Base-by-base conservation (phyloP, 2,113 vertebrate genomes). In the Thomomys bottae region DNA sequence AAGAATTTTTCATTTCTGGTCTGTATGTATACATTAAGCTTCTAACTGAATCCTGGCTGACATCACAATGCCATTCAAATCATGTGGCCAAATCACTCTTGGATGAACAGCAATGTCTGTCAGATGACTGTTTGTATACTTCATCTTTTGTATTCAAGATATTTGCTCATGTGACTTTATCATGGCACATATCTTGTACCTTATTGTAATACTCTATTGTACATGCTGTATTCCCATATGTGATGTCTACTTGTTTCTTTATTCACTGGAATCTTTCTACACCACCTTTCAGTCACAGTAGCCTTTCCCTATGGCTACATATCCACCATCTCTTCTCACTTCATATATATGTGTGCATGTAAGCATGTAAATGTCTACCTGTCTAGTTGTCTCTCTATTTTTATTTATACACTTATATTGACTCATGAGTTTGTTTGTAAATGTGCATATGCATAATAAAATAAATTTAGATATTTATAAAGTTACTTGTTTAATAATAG, bases 221-320 rank as follows among this genome's bases (percentile, higher is more conserved):
- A 57, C 34, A 21, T 32, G 40, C 3, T 79, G 5, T 42, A 21
- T 63, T 18, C 6, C 21, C 32, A 30, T 21, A 21, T 42, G 28
- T n/a, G 90, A 85, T 49, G 20, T 64, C 71, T 84, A 32, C 36
- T 59, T 80, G 17, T 40, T 70, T 70, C 30, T 89, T 89, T 68
- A 70, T 75, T 90, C 26, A 75, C 40, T 42, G 23, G 64, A 61
- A 30, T 4, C 20, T 80, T 84, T 54, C 32, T 45, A 2, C 73
- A 45, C 28, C 84, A 57, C 23, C 20, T 59, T 15, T 57, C 76
- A 20, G 21, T 12, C 28, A n/a, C n/a, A 68, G 59, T 32, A 71
- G 34, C 21, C 7, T 64, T 54, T 78, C 63, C 26, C 14, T 28
- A 26, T 59, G 28, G 18, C 30, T 68, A 18, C 71, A 32, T n/a